Evolutionary conservation across 2,113 vertebrate species (phyloP).

Genomic region (Microtus richardsoni): DNA sequence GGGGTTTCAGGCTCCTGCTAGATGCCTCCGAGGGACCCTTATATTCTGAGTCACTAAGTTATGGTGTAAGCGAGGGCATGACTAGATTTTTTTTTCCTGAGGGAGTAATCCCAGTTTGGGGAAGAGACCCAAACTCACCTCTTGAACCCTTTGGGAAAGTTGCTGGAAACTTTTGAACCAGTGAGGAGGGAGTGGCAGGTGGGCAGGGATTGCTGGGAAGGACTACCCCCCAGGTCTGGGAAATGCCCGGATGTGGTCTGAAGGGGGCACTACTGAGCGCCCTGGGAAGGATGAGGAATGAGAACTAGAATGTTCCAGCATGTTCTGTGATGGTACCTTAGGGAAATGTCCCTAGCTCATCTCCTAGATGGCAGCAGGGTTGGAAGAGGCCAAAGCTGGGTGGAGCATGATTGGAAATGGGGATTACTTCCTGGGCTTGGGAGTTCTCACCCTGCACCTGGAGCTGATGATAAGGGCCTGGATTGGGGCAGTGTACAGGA

Average conservation of each 20-base stretch:
- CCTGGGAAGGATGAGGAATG: slow-evolving; percentile 4
- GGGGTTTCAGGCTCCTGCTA: neutral
- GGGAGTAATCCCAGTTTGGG: neutral
- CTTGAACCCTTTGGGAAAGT: slow-evolving; percentile 49
- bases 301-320: slow-evolving; percentile 47
- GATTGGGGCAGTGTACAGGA: neutral
- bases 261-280: slow-evolving; percentile 10
- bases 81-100: slow-evolving; percentile 8
- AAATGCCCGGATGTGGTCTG: slow-evolving; percentile 50
- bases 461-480: neutral
- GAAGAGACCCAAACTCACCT: slow-evolving; percentile 30
- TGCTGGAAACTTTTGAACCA: slow-evolving; percentile 20
- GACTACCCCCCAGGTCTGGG: neutral
- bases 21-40: neutral
- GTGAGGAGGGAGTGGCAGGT: neutral
- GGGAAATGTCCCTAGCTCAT: slow-evolving; percentile 11
- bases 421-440: neutral
- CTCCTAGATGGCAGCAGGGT: neutral
- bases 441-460: neutral
- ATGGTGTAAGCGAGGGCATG: neutral
- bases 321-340: neutral
- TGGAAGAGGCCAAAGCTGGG: neutral
- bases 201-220: slow-evolving; percentile 37
- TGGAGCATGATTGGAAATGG: neutral
- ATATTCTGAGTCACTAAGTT: slow-evolving; percentile 9